A percentile compares a stretch with the other conserved stretches of the same genome.
Evolutionary conservation across 2,797 vertebrate genomes (phyloP).

Genomic region (Delichon dasypus): DNA sequence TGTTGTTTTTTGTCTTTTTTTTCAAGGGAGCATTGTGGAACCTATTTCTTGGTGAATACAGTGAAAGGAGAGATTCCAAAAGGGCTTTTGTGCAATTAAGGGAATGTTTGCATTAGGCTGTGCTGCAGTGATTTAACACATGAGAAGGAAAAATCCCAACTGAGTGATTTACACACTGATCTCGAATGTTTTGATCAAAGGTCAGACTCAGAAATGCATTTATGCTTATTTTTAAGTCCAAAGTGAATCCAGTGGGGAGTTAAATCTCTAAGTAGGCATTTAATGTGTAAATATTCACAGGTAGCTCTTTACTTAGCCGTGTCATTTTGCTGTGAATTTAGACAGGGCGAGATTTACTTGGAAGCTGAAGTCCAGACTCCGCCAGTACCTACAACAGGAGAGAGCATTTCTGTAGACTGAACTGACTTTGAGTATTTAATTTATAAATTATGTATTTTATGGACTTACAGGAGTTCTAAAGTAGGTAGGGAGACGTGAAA

Average conservation of each 20-base stretch:
- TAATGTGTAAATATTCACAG: background rate
- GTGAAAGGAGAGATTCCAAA: background rate
- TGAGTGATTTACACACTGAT: conserved; percentile 11
- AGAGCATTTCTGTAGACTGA: background rate
- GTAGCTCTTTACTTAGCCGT: background rate
- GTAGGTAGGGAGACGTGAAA: background rate
- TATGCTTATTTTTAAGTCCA: background rate
- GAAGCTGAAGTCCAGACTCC: background rate
- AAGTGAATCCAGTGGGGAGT: background rate
- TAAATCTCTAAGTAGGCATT: background rate
- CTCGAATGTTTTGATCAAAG: background rate
- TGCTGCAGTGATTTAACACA: background rate
- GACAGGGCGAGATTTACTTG: background rate
- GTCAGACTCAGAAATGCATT: conserved; percentile 12
- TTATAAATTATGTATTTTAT: background rate
- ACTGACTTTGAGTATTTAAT: background rate
- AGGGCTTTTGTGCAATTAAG: conserved; percentile 14
- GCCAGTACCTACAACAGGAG: background rate
- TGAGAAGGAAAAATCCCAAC: background rate
- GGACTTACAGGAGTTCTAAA: background rate
- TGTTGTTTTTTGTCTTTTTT: background rate
- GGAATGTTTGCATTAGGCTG: background rate
- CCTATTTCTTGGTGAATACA: background rate
- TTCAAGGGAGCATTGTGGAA: background rate
- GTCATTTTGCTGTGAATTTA: background rate